Evolutionary conservation across 2,888 invertebrate genomes (phyloP).

Genomic region (Agrochola litura): DNA sequence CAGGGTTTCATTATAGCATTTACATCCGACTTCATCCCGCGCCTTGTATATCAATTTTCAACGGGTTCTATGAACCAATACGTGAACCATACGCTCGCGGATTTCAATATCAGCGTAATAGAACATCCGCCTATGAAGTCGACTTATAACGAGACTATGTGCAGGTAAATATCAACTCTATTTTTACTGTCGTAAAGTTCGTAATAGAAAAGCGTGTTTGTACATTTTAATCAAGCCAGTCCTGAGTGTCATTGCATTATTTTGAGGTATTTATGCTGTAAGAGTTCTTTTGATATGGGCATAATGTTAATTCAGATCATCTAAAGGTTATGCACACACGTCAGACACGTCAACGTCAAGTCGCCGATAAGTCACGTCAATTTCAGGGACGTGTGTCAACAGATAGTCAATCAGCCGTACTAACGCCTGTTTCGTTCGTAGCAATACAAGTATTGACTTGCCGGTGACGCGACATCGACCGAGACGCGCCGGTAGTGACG

Average conservation of each 20-base stretch:
- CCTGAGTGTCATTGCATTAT: background rate
- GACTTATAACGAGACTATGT: constrained; percentile 88
- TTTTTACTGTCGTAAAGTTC: background rate
- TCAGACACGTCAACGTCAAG: too few species aligned
- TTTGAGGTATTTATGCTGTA: background rate
- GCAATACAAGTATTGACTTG: too few species aligned
- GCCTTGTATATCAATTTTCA: constrained; percentile 94
- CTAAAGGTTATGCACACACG: too few species aligned
- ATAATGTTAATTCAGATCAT: background rate
- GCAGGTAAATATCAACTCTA: constrained; percentile 88
- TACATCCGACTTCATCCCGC: constrained; percentile 98
- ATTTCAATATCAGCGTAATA: constrained; percentile 93
- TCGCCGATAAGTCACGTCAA: too few species aligned
- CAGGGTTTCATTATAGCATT: constrained; percentile 99
- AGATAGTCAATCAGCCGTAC: too few species aligned
- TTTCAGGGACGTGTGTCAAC: too few species aligned
- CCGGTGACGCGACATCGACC: too few species aligned
- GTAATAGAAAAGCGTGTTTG: background rate
- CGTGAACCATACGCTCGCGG: constrained; percentile 94
- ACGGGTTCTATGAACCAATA: constrained; percentile 93
- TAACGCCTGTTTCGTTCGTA: too few species aligned
- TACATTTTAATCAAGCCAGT: background rate
- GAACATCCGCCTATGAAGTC: constrained; percentile 84
- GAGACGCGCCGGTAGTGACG: too few species aligned
- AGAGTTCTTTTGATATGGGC: background rate